Evolutionary conservation across 2,113 vertebrate species (phyloP), one percentile per base, ranked within the genome.

Genomic region (Leptocoma aspasia): DNA sequence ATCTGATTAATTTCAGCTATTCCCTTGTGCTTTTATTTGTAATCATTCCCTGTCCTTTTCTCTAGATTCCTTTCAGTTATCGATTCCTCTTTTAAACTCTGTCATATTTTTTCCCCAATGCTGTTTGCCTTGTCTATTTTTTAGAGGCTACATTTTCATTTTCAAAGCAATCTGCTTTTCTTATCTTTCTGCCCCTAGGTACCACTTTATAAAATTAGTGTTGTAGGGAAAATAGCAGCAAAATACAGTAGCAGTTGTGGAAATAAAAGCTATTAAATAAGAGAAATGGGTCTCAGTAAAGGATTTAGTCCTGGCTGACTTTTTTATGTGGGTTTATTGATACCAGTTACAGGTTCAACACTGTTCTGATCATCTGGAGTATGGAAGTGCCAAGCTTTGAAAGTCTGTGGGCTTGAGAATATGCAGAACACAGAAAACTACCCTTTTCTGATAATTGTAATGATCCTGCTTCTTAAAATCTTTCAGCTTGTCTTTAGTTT

Each of bases 1-100:
- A 72, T 66, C 72, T 63, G 70, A 69, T 95, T 92, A 45, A 66
- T 81, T 96, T 96, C 89, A 87, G 35, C 60, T 94, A 30, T 73
- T 87, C 63, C 41, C 90, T 85, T 52, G 35, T 57, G 2, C 66
- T 82, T 23, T 61, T 90, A 76, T 65, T 92, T 78, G 28, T 59
- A 69, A 78, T 47, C 5, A 91, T 84, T 87, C 42, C 18, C 30
- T 50, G 39, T 44, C 33, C 10, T 31, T 83, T 85, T 87, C 83
- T 95, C 33, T 89, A 72, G 61, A 47, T 95, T 95, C 16, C 11
- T 72, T 94, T 71, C 49, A 86, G 59, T 91, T 86, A 93, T 13
- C 63, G 53, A 69, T n/a, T 79, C 15, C 14, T 77, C 30, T 80
- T 93, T 73, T 39, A 42, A 73, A 61, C 47, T 70, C 18, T 72